Evolutionary conservation across 2,888 invertebrate genomes (phyloP), one percentile per base, ranked within the genome.

Genomic region (Acanthopleura granulata): DNA sequence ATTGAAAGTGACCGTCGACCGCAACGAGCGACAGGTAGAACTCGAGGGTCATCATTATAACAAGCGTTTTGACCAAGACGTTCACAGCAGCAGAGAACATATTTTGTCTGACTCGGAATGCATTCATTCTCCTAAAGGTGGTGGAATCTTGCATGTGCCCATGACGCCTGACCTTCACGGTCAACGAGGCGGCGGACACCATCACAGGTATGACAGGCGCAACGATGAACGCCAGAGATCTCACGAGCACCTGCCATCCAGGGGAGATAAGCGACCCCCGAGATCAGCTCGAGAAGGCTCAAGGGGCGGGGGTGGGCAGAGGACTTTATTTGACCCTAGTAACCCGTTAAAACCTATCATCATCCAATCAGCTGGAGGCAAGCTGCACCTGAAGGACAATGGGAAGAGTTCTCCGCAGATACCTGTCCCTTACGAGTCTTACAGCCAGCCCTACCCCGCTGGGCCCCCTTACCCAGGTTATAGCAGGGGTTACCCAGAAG

Each of bases 291-390:
- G 25, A 18, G 66, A 27, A 27, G 66, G 66, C 29, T 18, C 16
- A 27, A 22, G 66, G 16, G 66, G 75, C 0, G 57, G 76, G 18
- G 76, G 76, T 14, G 78, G 81, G 16, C 85, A 85, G 74, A 84
- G 84, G 57, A 83, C 80, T 12, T 79, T 89, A 27, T 89, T 85
- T 82, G 88, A 89, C 77, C 88, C 88, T 16, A 87, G 86, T 66
- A 87, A 88, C 78, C 88, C 88, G 22, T 83, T 83, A 73, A 87
- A 85, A 73, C 85, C 86, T 14, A 86, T 86, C 70, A 76, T 85
- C 25, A 83, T 87, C 11, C 77, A 74, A 22, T 74, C 76, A 62
- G 75, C 77, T 27, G 9, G 30, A 0, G 22, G 66, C 40, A 75
- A 75, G 51, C 72, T 75, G 22, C 25, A 73, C n/a, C 22, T 57